These are phyloP conservation scores for Pangasius krempfi DNA, from an alignment of 2,797 vertebrate genomes.

Conservation along the genomic window DNA sequence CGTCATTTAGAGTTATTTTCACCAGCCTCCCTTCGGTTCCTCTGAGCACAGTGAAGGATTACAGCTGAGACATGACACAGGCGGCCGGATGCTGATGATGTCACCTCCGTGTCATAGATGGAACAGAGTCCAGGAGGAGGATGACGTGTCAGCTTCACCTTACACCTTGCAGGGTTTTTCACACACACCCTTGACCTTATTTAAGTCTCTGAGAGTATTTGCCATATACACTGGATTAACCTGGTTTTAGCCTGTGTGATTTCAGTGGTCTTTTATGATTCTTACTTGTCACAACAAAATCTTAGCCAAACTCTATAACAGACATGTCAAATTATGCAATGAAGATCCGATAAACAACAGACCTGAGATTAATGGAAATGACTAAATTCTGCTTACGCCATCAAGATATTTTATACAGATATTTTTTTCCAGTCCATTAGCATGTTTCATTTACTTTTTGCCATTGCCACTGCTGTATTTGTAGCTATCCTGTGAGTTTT, in stretches of 20 bases:
- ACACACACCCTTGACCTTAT: slow-evolving; percentile 7
- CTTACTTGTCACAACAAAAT: not conserved
- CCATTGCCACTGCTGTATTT: not conserved
- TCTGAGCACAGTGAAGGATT: slow-evolving; percentile 42
- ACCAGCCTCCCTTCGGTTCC: slow-evolving; percentile 35
- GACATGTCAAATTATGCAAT: not conserved
- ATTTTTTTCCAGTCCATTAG: not conserved
- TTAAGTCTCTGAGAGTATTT: not conserved
- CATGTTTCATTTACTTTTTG: not conserved
- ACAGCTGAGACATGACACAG: slow-evolving; percentile 50
- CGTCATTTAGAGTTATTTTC: slow-evolving; percentile 50
- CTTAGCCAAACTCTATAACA: not conserved
- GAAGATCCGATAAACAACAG: not conserved
- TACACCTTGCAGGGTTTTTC: slow-evolving; percentile 4
- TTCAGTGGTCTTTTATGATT: not conserved
- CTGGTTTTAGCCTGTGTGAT: not conserved
- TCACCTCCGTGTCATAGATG: slow-evolving; percentile 27
- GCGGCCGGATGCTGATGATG: slow-evolving; percentile 49
- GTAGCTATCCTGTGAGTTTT: not conserved
- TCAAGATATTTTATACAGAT: not conserved
- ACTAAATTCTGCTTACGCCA: not conserved
- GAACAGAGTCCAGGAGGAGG: slow-evolving; percentile 18
- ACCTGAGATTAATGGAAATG: not conserved
- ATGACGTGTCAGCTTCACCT: slow-evolving; percentile 26
- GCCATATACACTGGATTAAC: not conserved